phyloP scores from a whole-genome alignment of 2,888 invertebrate species.

The Scrobipalpa costella region DNA sequence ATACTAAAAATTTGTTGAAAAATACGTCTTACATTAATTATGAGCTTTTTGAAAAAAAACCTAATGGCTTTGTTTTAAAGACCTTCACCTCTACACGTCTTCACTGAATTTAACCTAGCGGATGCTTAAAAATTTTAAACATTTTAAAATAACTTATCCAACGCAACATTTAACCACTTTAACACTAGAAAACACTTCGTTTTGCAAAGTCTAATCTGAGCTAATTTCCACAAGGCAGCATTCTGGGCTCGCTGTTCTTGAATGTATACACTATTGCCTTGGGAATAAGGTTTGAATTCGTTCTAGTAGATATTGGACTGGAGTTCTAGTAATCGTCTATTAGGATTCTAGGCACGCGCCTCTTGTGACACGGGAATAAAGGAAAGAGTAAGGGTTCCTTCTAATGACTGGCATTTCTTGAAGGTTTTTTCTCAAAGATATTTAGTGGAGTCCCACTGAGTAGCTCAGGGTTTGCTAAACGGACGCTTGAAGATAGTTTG shows the following conservation, averaged over 20 bases:
- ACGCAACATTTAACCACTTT: constrained; percentile 5
- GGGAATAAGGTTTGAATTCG: not conserved
- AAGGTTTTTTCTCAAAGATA: not conserved
- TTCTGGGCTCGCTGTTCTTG: not conserved
- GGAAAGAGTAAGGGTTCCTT: constrained; percentile 32
- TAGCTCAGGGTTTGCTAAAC: not conserved
- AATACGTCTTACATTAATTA: too few species aligned
- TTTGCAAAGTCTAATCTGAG: not conserved
- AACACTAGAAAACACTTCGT: not conserved
- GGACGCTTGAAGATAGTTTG: not conserved
- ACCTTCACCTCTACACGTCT: too few species aligned
- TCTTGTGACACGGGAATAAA: constrained; percentile 55
- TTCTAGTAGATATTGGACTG: constrained; percentile 35
- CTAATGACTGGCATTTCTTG: constrained; percentile 41
- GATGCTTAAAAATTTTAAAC: not conserved
- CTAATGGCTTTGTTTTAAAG: too few species aligned
- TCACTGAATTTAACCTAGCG: too few species aligned
- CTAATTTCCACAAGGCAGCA: not conserved
- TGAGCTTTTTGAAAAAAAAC: too few species aligned
- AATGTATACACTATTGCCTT: not conserved
- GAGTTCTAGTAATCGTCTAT: constrained; percentile 53
- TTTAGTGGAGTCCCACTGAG: not conserved
- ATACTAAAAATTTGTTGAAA: too few species aligned
- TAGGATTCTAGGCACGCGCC: constrained; percentile 54
- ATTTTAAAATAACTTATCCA: not conserved